These are phyloP conservation scores for Panthera leo DNA, from an alignment of 2,113 vertebrate genomes.

Conservation along the genomic window DNA sequence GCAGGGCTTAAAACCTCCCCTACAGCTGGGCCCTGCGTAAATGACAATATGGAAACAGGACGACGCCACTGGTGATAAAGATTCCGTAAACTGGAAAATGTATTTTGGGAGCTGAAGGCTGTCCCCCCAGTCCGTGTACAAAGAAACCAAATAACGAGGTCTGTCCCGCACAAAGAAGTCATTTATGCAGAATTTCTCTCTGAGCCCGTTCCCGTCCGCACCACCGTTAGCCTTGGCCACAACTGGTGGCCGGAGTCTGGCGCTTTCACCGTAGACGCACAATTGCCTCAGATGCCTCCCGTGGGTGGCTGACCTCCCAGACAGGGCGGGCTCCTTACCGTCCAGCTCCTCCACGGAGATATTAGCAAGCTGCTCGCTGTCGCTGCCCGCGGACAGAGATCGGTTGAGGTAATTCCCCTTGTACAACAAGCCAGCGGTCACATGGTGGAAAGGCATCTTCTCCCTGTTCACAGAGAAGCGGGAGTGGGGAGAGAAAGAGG, in stretches of 20 bases:
- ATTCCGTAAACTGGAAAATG: background rate
- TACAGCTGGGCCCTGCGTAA: background rate
- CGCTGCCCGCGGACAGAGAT: constrained; percentile 94
- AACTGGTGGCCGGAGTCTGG: background rate
- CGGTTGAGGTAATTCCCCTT: constrained; percentile 98
- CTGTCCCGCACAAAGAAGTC: background rate
- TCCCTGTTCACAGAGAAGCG: constrained; percentile 84
- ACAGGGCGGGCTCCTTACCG: constrained; percentile 86
- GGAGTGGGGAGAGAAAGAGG: background rate
- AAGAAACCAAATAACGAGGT: background rate
- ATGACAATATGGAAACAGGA: background rate
- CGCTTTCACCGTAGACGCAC: background rate
- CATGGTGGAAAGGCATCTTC: constrained; percentile 99
- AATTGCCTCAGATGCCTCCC: rapidly evolving
- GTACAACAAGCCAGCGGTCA: constrained; percentile 98
- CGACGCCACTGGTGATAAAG: background rate
- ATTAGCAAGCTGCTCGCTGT: constrained; percentile 95
- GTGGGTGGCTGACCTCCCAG: rapidly evolving
- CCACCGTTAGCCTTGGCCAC: background rate
- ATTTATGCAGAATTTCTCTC: background rate
- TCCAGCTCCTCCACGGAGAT: constrained; percentile 98
- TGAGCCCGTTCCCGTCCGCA: background rate
- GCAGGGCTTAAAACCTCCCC: background rate
- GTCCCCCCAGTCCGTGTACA: background rate
- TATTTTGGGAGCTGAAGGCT: too few relatives aligned